Base-by-base conservation (phyloP, 2,113 vertebrate genomes). In the Prunella fulvescens region DNA sequence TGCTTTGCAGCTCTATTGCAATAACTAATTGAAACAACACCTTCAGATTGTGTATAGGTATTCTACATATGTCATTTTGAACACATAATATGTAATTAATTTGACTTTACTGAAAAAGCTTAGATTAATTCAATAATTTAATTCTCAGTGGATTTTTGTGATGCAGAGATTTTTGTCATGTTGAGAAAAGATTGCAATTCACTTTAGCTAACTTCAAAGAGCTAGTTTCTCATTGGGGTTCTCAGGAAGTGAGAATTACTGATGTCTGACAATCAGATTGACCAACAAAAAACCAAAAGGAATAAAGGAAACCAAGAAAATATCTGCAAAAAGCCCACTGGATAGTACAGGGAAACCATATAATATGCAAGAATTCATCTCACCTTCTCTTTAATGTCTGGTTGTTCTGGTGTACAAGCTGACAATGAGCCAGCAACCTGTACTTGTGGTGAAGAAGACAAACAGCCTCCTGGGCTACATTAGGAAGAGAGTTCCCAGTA, bases 381-480 rank as follows among this genome's bases (percentile, higher is more conserved):
- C 22, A 61, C 5, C 11, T 62, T 40, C 19, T 81, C 10, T 65
- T 76, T 67, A 44, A 60, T 4, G 3, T 57, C 14, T 20, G 2
- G 7, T 29, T 42, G 35, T 35, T 14, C 25, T 42, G 11, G 44
- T 42, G 16, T 1, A 29, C 5, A 28, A 39, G 7, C 4, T 69
- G 70, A 78, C 8, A 18, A 48, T 28, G 20, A 79, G 15, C 23
- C 60, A 78, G 17, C 12, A 56, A 22, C 0, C 1, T 35, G 20
- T 11, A 13, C 6, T 50, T 2, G 0, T 17, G 20, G 7, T 6
- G 50, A 64, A 60, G 20, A 5, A 3, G 6, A 20, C 13, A 2
- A 40, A 19, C 56, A 50, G 40, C 11, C 11, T 83, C 15, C 40
- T 60, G 22, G 6, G 5, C 17, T 69, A 13, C 33, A 11, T 0